Conservation (phyloP, 2,113 vertebrate genomes). For the Mixornis gularis region DNA sequence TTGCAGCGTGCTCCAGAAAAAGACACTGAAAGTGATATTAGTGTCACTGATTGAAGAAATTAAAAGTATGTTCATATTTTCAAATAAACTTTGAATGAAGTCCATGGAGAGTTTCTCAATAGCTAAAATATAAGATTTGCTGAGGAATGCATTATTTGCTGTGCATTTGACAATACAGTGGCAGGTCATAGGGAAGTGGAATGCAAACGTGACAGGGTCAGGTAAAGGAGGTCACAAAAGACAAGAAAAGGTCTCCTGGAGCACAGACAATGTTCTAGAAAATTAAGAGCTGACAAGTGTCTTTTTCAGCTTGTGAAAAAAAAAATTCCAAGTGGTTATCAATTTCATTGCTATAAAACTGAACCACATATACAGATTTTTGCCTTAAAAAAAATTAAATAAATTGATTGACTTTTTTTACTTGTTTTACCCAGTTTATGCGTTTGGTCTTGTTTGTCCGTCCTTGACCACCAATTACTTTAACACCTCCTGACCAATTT, state of each 20-base stretch:
- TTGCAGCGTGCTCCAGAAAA: neutral
- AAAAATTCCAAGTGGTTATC: neutral
- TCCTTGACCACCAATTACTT: neutral
- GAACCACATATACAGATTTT: neutral
- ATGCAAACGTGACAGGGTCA: accelerated
- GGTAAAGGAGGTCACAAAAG: neutral
- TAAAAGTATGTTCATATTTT: neutral
- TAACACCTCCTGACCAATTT: neutral
- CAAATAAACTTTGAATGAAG: neutral
- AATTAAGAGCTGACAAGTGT: neutral
- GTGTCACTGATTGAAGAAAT: neutral
- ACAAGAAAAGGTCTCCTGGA: neutral
- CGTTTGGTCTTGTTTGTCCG: neutral
- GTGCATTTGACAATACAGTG: neutral
- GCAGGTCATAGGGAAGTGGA: neutral
- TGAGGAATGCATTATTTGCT: neutral
- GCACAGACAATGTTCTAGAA: neutral
- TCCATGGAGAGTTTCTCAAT: neutral
- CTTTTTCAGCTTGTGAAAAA: neutral
- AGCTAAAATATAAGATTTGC: neutral
- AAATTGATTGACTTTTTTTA: neutral
- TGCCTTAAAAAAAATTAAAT: neutral
- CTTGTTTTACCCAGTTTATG: neutral
- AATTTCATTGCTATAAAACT: neutral
- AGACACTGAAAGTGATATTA: neutral